A percentile compares a stretch with the other conserved stretches of the same genome.
phyloP scores from a whole-genome alignment of 2,797 vertebrate genomes.

The Melanotaenia trifasciata region DNA sequence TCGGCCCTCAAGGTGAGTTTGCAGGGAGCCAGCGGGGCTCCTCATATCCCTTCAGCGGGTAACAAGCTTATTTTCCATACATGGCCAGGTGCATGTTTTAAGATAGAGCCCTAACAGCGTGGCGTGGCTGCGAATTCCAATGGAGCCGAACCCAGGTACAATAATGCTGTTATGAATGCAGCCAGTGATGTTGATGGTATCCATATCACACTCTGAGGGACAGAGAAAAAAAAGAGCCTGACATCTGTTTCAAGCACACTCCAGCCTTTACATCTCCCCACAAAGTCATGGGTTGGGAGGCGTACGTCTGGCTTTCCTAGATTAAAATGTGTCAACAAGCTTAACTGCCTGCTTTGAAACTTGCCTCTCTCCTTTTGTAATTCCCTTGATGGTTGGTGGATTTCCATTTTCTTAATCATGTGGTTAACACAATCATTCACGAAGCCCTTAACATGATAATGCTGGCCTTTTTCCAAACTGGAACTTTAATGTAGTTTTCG shows the following conservation, averaged over 20 bases:
- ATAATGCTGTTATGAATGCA: conserved; percentile 77
- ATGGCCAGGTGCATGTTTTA: conserved; percentile 85
- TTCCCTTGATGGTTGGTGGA: conserved; percentile 69
- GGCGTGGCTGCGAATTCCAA: conserved; percentile 74
- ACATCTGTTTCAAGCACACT: conserved; percentile 79
- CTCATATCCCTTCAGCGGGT: conserved; percentile 73
- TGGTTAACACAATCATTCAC: conserved; percentile 62
- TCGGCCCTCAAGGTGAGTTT: conserved; percentile 76
- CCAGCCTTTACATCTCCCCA: conserved; percentile 73
- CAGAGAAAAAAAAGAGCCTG: conserved; percentile 47
- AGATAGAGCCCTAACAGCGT: conserved; percentile 81
- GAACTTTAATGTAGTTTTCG: conserved; percentile 11
- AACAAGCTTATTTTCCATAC: conserved; percentile 78
- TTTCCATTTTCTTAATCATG: conserved; percentile 76
- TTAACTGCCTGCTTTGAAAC: conserved; percentile 79
- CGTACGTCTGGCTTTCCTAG: conserved; percentile 75
- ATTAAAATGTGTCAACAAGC: conserved; percentile 83
- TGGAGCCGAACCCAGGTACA: conserved; percentile 69
- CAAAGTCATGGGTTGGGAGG: conserved; percentile 76
- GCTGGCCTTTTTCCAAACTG: conserved; percentile 27
- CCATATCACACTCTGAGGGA: conserved; percentile 75
- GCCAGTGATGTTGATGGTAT: conserved; percentile 75
- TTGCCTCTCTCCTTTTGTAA: conserved; percentile 65
- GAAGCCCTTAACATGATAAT: conserved; percentile 55
- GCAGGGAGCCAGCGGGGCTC: conserved; percentile 73